Conservation (phyloP, 1,140 invertebrate species). For the Goniozus legneri region DNA sequence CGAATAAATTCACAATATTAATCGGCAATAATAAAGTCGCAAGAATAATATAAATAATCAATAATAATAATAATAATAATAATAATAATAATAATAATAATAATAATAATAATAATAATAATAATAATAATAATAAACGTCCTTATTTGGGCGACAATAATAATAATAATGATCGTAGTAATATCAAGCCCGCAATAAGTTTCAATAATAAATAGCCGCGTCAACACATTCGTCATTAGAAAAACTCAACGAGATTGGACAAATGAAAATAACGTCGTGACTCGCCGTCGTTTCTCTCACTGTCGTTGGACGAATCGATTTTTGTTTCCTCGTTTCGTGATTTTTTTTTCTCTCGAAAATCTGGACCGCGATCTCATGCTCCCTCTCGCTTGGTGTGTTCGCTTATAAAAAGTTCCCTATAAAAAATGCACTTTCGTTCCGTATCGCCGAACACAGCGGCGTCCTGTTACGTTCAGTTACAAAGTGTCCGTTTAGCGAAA, state of each 20-base stretch:
- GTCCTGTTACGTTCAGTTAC: background rate
- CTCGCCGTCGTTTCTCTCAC: constrained; percentile 10
- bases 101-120: constrained; percentile 25
- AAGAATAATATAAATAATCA: constrained; percentile 6
- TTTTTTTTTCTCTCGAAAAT: too few relatives aligned
- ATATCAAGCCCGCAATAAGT: constrained; percentile 33
- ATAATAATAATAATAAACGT: constrained; percentile 20
- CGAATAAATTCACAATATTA: constrained; percentile 30
- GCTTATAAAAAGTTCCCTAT: constrained; percentile 3
- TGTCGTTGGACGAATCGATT: background rate
- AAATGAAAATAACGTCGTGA: constrained; percentile 37
- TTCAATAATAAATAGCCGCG: constrained; percentile 42
- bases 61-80: constrained; percentile 19
- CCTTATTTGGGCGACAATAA: background rate
- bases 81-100: constrained; percentile 19
- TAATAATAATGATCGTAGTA: constrained; percentile 15
- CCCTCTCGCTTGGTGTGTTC: constrained; percentile 7
- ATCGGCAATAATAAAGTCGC: constrained; percentile 21
- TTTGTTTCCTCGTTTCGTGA: too few relatives aligned
- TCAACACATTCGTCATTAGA: constrained; percentile 35
- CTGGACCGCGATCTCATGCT: constrained; percentile 6
- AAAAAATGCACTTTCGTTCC: constrained; percentile 15
- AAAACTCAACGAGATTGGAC: constrained; percentile 49
- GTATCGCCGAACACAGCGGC: background rate
- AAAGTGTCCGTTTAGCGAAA: too few relatives aligned